Conservation (phyloP, 2,113 vertebrate species). For the Heliornis fulica region DNA sequence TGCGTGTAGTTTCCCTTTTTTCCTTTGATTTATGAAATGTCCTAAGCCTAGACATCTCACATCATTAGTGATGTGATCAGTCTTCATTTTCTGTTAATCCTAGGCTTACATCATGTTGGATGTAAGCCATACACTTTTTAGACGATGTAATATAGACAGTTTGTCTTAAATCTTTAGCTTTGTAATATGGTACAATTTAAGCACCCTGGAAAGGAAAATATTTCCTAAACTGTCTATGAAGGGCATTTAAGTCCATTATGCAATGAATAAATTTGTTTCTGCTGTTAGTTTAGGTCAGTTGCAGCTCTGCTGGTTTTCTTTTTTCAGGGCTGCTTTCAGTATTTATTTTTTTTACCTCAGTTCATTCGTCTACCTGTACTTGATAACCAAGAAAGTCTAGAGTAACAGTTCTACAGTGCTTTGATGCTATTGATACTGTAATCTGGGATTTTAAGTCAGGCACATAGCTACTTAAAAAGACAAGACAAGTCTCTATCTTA, state of each 20-base stretch:
- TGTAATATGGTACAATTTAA: background rate
- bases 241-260: background rate
- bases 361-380: background rate
- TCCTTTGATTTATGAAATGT: conserved; percentile 21
- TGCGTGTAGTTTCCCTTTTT: background rate
- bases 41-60: background rate
- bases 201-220: background rate
- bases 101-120: background rate
- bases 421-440: background rate
- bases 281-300: background rate
- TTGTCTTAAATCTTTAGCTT: conserved; percentile 17
- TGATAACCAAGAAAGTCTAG: background rate
- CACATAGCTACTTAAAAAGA: background rate
- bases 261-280: background rate
- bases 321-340: background rate
- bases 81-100: background rate
- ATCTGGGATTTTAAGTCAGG: background rate
- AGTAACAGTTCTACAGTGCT: background rate
- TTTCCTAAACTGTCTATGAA: background rate
- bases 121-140: conserved; percentile 16
- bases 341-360: background rate
- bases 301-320: background rate
- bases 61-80: background rate
- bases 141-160: background rate
- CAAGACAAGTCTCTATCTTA: too few relatives aligned